These are phyloP conservation scores for Drosophila pruinosa DNA, from an alignment of 1,140 invertebrate genomes.

Conservation along the genomic window DNA sequence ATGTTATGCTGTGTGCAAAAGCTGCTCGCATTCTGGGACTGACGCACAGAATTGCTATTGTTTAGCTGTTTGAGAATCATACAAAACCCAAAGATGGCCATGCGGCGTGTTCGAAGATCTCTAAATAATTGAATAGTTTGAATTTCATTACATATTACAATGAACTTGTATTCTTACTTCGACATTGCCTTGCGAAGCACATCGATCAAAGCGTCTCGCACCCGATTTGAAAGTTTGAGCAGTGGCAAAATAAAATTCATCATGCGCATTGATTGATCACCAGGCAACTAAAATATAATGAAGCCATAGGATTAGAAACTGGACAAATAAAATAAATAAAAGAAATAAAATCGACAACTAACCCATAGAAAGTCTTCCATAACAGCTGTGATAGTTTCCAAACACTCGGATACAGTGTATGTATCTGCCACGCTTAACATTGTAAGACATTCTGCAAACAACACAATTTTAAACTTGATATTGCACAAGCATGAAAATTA, in stretches of 20 bases:
- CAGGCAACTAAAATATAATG: constrained; percentile 55
- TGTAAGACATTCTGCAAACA: constrained; percentile 67
- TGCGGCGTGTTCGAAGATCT: constrained; percentile 57
- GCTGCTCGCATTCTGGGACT: constrained; percentile 54
- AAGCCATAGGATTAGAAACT: not conserved
- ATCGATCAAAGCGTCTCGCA: constrained; percentile 77
- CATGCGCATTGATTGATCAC: constrained; percentile 82
- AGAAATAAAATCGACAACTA: constrained; percentile 8
- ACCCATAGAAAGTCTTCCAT: constrained; percentile 78
- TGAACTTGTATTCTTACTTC: constrained; percentile 33
- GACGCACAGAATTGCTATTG: constrained; percentile 71
- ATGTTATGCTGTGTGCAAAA: constrained; percentile 76
- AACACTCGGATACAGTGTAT: constrained; percentile 75
- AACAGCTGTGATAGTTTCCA: constrained; percentile 68
- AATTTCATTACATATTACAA: not conserved
- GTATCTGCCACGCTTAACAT: constrained; percentile 76
- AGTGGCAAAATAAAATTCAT: constrained; percentile 79
- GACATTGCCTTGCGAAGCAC: constrained; percentile 74
- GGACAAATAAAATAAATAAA: not conserved
- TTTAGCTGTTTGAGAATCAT: constrained; percentile 80
- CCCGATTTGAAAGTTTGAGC: constrained; percentile 65
- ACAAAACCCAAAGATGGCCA: constrained; percentile 81
- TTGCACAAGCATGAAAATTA: not conserved
- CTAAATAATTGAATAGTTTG: constrained; percentile 26
- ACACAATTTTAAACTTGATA: not conserved